Conservation (phyloP, 1,140 invertebrate genomes). For the Lanistes nyassanus region DNA sequence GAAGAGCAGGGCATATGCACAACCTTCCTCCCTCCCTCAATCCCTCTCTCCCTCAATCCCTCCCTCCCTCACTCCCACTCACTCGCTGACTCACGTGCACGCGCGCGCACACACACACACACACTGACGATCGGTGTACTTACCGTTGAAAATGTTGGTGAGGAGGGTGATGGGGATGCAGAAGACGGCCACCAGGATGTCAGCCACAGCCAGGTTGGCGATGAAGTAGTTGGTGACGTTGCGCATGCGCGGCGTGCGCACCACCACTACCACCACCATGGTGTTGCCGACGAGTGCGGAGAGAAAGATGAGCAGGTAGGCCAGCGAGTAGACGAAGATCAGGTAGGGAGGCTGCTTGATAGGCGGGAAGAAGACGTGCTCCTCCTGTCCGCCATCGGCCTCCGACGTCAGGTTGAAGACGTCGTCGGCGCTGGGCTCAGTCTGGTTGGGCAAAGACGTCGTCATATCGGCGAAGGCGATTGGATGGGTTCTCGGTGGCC, state of each 20-base stretch:
- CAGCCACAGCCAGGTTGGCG: slow-evolving; percentile 88
- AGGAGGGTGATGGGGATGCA: slow-evolving; percentile 87
- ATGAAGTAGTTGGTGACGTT: slow-evolving; percentile 94
- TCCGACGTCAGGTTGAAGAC: no score
- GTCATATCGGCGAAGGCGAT: no score
- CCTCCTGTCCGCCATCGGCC: background rate
- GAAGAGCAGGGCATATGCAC: no score
- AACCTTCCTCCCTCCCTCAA: slow-evolving; percentile 14
- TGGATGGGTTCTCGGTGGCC: no score
- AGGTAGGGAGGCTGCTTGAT: slow-evolving; percentile 38
- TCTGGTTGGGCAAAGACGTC: no score
- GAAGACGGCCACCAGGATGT: slow-evolving; percentile 88
- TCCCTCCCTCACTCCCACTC: background rate
- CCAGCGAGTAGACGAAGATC: slow-evolving; percentile 36
- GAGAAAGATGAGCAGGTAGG: slow-evolving; percentile 74
- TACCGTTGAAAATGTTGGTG: slow-evolving; percentile 45
- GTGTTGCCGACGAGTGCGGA: slow-evolving; percentile 85
- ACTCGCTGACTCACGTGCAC: background rate
- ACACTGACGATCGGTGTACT: slow-evolving; percentile 24
- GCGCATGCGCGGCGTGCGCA: slow-evolving; percentile 83
- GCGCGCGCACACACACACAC: slow-evolving; percentile 13
- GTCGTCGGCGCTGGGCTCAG: no score
- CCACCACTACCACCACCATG: slow-evolving; percentile 86
- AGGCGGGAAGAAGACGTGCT: slow-evolving; percentile 23
- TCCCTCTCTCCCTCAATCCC: slow-evolving; percentile 15